phyloP scores from a whole-genome alignment of 2,113 vertebrate species.

The Tor tambroides region DNA sequence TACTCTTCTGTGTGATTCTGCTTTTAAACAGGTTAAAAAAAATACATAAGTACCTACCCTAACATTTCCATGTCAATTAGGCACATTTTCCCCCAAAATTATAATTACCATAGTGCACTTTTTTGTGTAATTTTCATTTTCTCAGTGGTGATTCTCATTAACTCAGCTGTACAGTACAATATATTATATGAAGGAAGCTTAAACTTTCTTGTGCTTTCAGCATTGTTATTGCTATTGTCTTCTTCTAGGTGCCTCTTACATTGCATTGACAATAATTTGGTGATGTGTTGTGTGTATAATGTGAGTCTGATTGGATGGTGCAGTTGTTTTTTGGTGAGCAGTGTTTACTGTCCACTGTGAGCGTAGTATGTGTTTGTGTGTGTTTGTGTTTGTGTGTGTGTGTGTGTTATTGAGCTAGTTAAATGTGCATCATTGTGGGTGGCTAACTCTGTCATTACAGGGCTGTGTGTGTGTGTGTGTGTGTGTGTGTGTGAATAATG shows the following conservation, averaged over 20 bases:
- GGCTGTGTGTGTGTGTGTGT: slow-evolving; percentile 64
- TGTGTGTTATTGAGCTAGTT: slow-evolving; percentile 37
- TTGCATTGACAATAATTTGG: background rate
- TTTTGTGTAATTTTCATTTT: background rate
- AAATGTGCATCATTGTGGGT: slow-evolving; percentile 53
- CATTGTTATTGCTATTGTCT: background rate
- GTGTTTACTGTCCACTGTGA: slow-evolving; percentile 5
- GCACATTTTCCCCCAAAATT: background rate
- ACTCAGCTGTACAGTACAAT: background rate
- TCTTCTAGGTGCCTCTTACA: background rate
- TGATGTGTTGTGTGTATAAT: background rate
- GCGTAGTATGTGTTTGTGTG: background rate
- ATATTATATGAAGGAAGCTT: background rate
- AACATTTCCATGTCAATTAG: background rate
- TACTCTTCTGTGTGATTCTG: background rate
- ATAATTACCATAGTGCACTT: background rate
- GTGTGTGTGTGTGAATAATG: slow-evolving; percentile 74
- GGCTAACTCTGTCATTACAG: background rate
- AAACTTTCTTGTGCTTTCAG: background rate
- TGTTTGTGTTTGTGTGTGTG: background rate
- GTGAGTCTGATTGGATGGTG: slow-evolving; percentile 2
- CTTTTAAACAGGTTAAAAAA: background rate
- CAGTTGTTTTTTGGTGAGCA: background rate
- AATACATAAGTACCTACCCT: too few species aligned
- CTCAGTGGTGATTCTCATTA: background rate